Evolutionary conservation across 2,113 vertebrate genomes (phyloP), one percentile per base, ranked within the genome.

Genomic region (Myiozetetes cayanensis): DNA sequence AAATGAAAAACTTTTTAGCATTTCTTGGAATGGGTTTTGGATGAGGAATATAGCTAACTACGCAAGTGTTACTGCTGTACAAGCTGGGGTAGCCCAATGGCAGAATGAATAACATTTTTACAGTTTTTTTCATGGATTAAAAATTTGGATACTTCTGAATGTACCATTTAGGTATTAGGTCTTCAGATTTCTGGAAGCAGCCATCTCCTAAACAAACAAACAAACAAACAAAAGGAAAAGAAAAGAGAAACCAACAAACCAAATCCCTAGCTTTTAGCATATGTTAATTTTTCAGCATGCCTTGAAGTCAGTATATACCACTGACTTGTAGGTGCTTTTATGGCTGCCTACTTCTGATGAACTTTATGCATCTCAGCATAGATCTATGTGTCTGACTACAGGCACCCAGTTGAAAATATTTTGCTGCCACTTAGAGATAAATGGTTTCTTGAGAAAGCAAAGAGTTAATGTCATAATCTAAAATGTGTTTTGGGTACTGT

Each of bases 371-470:
- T 70, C 31, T 70, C 63, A 25, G 30, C 6, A 15, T 55, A 17
- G 33, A 91, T 74, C 77, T 76, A 70, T 15, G 8, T 67, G 50
- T 70, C 62, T 80, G 78, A 67, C 52, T 71, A 19, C 27, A 22
- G 21, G 39, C 37, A 79, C 21, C 6, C 47, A 16, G 5, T 10
- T 78, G 74, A 81, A 96, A 91, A 46, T 68, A 68, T n/a, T 80
- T 83, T 37, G 31, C 70, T 8, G 3, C 68, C 47, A 24, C 25
- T 88, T 53, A 62, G 39, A 91, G 47, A 59, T 55, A 90, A 71
- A 47, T 47, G 41, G 27, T 68, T 77, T 88, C 33, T 56, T 67
- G 61, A 78, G 83, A 94, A 94, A 78, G n/a, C 23, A 55, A 80
- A 95, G 55, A 82, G 24, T 19, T 71, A 47, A 41, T 39, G 33